Evolutionary conservation across 1,140 invertebrate species (phyloP), one percentile per base, ranked within the genome.

Genomic region (Drosophila jambulina): DNA sequence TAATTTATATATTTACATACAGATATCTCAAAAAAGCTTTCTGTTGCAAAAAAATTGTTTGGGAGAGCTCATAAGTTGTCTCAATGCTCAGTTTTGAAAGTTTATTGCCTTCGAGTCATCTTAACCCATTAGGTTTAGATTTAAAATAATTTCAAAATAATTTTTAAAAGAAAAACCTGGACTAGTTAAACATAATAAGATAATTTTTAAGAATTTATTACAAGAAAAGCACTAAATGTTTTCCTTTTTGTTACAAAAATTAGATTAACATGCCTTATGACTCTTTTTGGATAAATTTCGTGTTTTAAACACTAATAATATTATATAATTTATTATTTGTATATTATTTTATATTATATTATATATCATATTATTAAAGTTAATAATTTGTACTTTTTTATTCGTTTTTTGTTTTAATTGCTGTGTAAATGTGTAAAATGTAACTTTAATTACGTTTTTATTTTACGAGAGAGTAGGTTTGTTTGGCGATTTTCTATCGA

Each of bases 401-500:
- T 21, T 51, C 1, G 13, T 23, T 36, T 0, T 32, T 32, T 3
- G 0, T 12, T 32, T 56, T 21, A 0, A 19, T 36, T n/a, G 7
- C 36, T 25, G 38, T 64, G 62, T 63, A 27, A n/a, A n/a, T 48
- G 17, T 25, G 8, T 32, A 23, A 57, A 57, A 69, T n/a, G n/a
- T n/a, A n/a, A 51, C 51, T 49, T 71, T 71, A 64, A 58, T 71
- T 70, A 70, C 51, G 34, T 58, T 58, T 69, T 51, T 32, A 19
- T 34, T 58, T 72, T 13, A 19, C 19, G 12, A 53, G 64, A 71
- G 49, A 46, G 64, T 12, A 4, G 27, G 15, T 9, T 19, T 53
- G 23, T 25, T 15, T 19, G 13, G 15, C 25, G 23, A 29, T 45
- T 38, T 21, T 77, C 25, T 62, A 62, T 43, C 15, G 51, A 34